phyloP scores from a whole-genome alignment of 2,888 invertebrate genomes.

The Cephus runcator region DNA sequence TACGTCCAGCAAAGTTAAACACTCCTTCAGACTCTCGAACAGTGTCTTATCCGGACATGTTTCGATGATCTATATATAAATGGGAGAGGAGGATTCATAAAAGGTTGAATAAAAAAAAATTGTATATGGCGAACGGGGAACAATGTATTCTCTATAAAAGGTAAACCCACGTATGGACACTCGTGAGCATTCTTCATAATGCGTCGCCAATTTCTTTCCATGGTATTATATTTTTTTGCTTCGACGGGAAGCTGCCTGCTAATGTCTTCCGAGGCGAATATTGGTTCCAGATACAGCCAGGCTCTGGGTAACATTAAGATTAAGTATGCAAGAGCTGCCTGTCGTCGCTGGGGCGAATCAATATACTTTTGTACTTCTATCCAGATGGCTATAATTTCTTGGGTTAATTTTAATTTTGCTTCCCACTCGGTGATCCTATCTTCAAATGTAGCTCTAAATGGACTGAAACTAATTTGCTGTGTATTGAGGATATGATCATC shows the following conservation, averaged over 20 bases:
- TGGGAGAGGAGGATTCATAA: background rate
- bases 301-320: conserved; percentile 65
- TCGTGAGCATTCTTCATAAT: conserved; percentile 79
- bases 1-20: conserved; percentile 75
- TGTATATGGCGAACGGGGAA: background rate
- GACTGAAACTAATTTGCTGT: conserved; percentile 81
- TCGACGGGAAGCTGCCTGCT: conserved; percentile 81
- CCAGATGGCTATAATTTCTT: conserved; percentile 76
- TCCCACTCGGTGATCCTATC: conserved; percentile 81
- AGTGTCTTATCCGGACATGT: conserved; percentile 74
- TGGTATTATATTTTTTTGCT: conserved; percentile 81
- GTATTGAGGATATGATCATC: conserved; percentile 81
- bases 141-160: background rate
- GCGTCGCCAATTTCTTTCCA: conserved; percentile 83
- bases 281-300: conserved; percentile 87
- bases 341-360: background rate
- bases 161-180: conserved; percentile 71
- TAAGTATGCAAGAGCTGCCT: background rate
- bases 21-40: conserved; percentile 77
- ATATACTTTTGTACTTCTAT: conserved; percentile 78
- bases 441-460: conserved; percentile 82
- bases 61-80: conserved; percentile 69
- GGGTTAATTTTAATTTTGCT: conserved; percentile 72
- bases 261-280: conserved; percentile 85
- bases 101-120: background rate